Evolutionary conservation across 1,140 invertebrate genomes (phyloP), one percentile per base, ranked within the genome.

Genomic region (Ceratosolen fusciceps): DNA sequence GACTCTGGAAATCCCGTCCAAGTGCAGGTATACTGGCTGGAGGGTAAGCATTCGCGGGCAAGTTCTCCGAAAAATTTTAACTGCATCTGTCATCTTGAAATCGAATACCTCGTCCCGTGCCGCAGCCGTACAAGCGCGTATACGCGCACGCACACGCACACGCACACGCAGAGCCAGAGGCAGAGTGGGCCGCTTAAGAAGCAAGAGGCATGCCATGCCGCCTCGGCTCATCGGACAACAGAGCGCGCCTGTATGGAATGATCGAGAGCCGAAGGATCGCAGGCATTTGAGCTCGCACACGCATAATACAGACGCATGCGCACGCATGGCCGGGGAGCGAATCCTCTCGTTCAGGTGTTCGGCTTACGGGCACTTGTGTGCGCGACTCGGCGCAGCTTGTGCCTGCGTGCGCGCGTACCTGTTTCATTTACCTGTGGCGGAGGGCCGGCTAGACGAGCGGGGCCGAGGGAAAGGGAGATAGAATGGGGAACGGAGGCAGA

Each of bases 1-100:
- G 16, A 43, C 14, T 26, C 21, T 65, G 12, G 9, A 37, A 65
- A 65, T 31, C n/a, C 37, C 21, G 10, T 9, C 19, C 43, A 24
- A 24, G 26, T 75, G 74, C 74, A 75, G 74, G 74, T 67, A 43
- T 43, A 31, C 43, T 2, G 37, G 29, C 73, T n/a, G 10, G 19
- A 4, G 19, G 26, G 24, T 24, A 12, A 68, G 26, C 65, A 77
- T 68, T 77, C 65, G 68, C 76, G 52, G 49, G 37, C 67, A 68
- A 31, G 76, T 71, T 72, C 76, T 26, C 12, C 49, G 67, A 78
- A 78, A 78, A 71, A 78, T 65, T 56, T 78, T 78, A 78, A 78
- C 76, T 78, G 76, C 67, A 78, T 78, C 67, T 78, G 76, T 78
- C 76, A 78, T 78, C 76, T 72, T 49, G 76, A 78, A 78, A 71